Conservation (phyloP, 2,797 vertebrate genomes). For the Dallia pectoralis region DNA sequence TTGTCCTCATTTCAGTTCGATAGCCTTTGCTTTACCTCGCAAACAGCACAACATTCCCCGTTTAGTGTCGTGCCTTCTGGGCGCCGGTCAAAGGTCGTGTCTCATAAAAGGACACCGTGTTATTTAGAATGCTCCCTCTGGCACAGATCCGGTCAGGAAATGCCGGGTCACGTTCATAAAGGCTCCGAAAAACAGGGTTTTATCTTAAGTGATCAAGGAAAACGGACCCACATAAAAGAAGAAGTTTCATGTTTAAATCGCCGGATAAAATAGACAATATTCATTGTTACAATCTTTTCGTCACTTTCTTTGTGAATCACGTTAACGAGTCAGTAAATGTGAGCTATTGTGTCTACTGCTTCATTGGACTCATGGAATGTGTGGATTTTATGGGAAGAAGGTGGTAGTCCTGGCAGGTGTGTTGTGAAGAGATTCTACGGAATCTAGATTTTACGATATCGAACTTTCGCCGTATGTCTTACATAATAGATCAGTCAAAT, state of each 20-base stretch:
- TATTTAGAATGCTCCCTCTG: background rate
- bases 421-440: too few relatives aligned
- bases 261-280: background rate
- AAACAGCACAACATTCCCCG: background rate
- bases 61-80: background rate
- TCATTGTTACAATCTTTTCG: background rate
- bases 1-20: slow-evolving; percentile 30
- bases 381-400: too few relatives aligned
- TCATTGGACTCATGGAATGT: too few relatives aligned
- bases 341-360: too few relatives aligned
- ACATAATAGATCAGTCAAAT: too few relatives aligned
- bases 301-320: background rate
- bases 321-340: too few relatives aligned
- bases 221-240: background rate
- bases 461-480: too few relatives aligned
- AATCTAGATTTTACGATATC: too few relatives aligned
- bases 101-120: slow-evolving; percentile 18
- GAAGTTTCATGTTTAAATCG: background rate
- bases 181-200: background rate
- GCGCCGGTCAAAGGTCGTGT: background rate
- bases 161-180: background rate
- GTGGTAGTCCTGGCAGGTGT: too few relatives aligned
- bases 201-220: background rate
- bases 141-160: slow-evolving; percentile 12
- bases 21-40: background rate